Evolutionary conservation across 2,888 invertebrate species (phyloP).

Genomic region (Halictus quadricinctus): DNA sequence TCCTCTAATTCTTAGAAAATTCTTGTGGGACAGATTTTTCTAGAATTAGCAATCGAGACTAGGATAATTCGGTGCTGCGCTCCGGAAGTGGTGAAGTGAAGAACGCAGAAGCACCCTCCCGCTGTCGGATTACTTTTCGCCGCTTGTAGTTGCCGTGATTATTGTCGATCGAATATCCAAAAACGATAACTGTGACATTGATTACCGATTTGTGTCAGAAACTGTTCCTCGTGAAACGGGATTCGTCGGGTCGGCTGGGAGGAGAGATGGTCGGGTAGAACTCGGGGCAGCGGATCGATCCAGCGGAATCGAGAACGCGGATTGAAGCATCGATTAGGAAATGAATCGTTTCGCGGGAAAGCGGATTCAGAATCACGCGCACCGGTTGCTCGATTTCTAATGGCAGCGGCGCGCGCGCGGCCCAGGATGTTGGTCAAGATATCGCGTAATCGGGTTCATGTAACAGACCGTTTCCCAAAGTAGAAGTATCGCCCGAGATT

Average conservation of each 20-base stretch:
- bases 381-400: constrained; percentile 15
- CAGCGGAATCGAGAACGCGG: constrained; percentile 7
- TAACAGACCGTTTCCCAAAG: constrained; percentile 44
- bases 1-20: too few relatives aligned
- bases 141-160: constrained; percentile 14
- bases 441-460: constrained; percentile 41
- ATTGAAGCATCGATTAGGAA: constrained; percentile 24
- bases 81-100: neutral
- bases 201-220: constrained; percentile 24
- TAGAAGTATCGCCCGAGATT: constrained; percentile 43
- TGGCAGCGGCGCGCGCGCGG: neutral
- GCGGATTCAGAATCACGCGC: constrained; percentile 15
- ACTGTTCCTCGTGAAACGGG: constrained; percentile 11
- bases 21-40: neutral
- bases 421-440: constrained; percentile 36
- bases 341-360: constrained; percentile 39
- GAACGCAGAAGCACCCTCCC: neutral
- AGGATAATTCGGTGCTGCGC: neutral
- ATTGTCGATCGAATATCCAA: constrained; percentile 17
- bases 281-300: constrained; percentile 15
- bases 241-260: neutral
- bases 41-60: neutral
- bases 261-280: neutral
- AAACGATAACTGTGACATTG: constrained; percentile 30
- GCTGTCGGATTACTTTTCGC: constrained; percentile 22